Base-by-base conservation (phyloP, 2,888 invertebrate species). In the Drosophila recens region DNA sequence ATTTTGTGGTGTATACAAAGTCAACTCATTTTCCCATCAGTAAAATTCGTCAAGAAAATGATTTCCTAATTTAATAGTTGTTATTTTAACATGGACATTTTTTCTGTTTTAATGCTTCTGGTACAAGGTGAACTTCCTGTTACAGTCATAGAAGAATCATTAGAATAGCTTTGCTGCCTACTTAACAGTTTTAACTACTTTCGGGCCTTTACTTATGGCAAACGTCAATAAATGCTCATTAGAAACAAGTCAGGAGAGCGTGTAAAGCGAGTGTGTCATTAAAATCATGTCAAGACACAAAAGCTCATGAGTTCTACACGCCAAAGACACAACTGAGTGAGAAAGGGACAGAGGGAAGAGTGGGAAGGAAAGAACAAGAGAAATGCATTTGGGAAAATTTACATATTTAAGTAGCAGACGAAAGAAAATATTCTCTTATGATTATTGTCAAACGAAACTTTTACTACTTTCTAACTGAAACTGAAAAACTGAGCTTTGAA, bases 341-440 rank as follows among this genome's bases (percentile, higher is more conserved):
- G 17, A 10, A 20, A 17, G 17, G 8, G 6, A 17, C 15, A 1
- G 38, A 27, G 23, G 17, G 13, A 8, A 27, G 42, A 30, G 17
- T 33, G 30, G 4, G 27, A 27, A 13, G 2, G 54, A 27, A 46
- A 70, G 46, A 72, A 76, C 89, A 80, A 63, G 67, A 71, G 68
- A 89, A 86, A 90, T 82, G 86, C 86, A 86, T 86, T 90, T 86
- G 58, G 57, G 6, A 30, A 72, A 78, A 86, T 86, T 89, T 67
- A 88, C 82, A 86, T 86, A 78, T 77, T 78, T 78, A 75, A 87
- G 73, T 66, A 73, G 78, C 72, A 53, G 45, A 40, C 64, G 58
- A 43, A 27, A 42, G 40, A 46, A 66, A 43, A 46, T 64, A 67
- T 67, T 70, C 59, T 56, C 66, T 80, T 76, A 78, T 62, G 69